Percentiles rank a stretch among this genome's conserved stretches.
Conservation (phyloP, 2,113 vertebrate species). For the Lethenteron reissneri region DNA sequence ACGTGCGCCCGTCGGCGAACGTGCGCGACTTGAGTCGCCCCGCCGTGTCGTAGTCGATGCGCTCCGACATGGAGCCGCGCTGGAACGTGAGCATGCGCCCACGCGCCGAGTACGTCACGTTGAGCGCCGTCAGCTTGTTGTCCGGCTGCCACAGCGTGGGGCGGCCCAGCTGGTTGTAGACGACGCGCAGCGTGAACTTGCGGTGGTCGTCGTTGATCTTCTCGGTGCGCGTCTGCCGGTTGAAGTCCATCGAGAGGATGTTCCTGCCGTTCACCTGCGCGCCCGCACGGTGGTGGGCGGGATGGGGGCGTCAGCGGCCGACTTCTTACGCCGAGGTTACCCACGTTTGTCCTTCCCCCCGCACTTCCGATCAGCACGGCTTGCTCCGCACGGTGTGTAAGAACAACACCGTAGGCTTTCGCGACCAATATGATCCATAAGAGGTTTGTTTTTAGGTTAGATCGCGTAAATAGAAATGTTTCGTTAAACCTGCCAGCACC, state of each 20-base stretch:
- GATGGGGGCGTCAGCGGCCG: too few relatives aligned
- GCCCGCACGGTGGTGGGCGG: too few relatives aligned
- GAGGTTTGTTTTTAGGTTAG: too few relatives aligned
- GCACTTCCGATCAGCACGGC: too few relatives aligned
- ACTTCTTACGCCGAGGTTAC: too few relatives aligned
- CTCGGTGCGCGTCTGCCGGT: constrained; percentile 85
- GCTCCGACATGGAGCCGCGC: constrained; percentile 61
- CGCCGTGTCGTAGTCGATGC: constrained; percentile 63
- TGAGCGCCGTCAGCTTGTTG: constrained; percentile 82
- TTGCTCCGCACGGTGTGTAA: too few relatives aligned
- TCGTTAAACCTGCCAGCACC: too few relatives aligned
- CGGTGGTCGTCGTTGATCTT: constrained; percentile 97
- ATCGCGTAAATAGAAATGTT: too few relatives aligned
- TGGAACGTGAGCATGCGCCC: constrained; percentile 74
- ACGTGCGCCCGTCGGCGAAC: constrained; percentile 88
- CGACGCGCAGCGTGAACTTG: constrained; percentile 83
- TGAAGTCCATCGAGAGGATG: constrained; percentile 82
- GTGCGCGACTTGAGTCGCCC: constrained; percentile 65
- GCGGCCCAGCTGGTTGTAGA: constrained; percentile 75
- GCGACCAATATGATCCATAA: too few relatives aligned
- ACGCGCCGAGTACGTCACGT: constrained; percentile 70
- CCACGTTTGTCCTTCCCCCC: too few relatives aligned
- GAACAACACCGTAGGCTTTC: too few relatives aligned
- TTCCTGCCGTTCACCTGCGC: constrained; percentile 74
- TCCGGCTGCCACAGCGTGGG: constrained; percentile 90